These are phyloP conservation scores for Actinia tenebrosa DNA, from an alignment of 64 coral and sea anemone species.

Conservation along the genomic window DNA sequence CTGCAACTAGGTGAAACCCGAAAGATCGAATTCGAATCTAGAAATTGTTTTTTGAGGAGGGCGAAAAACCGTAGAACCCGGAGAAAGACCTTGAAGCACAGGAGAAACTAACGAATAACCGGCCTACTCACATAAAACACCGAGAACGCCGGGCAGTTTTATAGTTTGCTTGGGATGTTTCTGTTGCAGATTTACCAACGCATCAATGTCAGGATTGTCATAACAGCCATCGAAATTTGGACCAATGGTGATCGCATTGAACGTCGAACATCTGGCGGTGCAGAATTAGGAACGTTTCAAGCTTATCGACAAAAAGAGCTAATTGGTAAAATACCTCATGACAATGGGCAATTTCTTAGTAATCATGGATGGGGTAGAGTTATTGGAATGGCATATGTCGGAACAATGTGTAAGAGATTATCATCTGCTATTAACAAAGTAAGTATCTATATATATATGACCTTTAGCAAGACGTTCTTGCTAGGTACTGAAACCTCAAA, in stretches of 20 bases:
- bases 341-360: constrained; percentile 73
- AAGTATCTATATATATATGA: too few relatives aligned
- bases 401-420: constrained; percentile 40
- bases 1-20: too few relatives aligned
- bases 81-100: too few relatives aligned
- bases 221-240: constrained; percentile 67
- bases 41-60: too few relatives aligned
- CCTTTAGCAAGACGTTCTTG: too few relatives aligned
- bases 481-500: too few relatives aligned
- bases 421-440: constrained; percentile 59
- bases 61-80: too few relatives aligned
- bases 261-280: constrained; percentile 24
- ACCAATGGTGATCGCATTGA: constrained; percentile 62
- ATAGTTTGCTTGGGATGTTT: too few relatives aligned
- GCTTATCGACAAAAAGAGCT: constrained; percentile 42
- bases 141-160: too few relatives aligned
- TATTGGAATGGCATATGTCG: constrained; percentile 44
- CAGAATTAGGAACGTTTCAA: constrained; percentile 37
- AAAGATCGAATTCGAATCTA: too few relatives aligned
- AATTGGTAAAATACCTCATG: constrained; percentile 47
- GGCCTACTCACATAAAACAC: too few relatives aligned
- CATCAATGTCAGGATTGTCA: constrained; percentile 65
- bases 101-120: too few relatives aligned
- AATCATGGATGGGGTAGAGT: constrained; percentile 39
- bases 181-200: constrained; percentile 65